Percentiles rank a stretch among this genome's conserved stretches.
These are phyloP conservation scores for Apamea monoglypha DNA, from an alignment of 2,888 invertebrate genomes.

Conservation along the genomic window DNA sequence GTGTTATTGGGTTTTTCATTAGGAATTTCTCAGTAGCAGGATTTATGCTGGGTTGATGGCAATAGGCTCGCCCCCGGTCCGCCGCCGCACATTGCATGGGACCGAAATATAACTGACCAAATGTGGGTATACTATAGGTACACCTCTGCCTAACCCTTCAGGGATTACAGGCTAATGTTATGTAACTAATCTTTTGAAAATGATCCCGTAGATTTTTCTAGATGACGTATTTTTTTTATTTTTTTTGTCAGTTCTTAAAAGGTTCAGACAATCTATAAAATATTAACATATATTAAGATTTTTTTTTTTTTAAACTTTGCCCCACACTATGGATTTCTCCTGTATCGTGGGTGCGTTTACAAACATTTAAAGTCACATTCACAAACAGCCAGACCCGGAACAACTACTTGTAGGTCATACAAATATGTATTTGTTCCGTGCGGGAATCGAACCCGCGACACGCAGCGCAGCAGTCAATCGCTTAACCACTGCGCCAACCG, in stretches of 20 bases:
- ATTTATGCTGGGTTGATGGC: not conserved
- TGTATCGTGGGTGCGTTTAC: too few species aligned
- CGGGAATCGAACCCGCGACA: too few species aligned
- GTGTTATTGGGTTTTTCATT: not conserved
- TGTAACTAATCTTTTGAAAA: not conserved
- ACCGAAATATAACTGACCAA: not conserved
- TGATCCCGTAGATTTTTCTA: not conserved
- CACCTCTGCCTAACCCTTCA: not conserved
- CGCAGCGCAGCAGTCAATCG: too few species aligned
- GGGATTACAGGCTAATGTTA: not conserved
- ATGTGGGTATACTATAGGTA: not conserved
- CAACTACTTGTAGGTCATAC: too few species aligned
- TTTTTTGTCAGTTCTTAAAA: not conserved
- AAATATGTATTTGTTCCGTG: too few species aligned
- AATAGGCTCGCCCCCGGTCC: not conserved
- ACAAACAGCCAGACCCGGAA: too few species aligned
- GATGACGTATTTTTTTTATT: not conserved
- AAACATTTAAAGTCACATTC: too few species aligned
- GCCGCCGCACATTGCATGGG: not conserved
- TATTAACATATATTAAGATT: not conserved
- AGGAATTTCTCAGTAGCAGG: not conserved
- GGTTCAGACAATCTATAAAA: not conserved
- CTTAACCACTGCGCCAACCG: too few species aligned
- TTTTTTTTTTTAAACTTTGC: too few species aligned
- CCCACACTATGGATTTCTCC: too few species aligned